Evolutionary conservation across 2,113 vertebrate genomes (phyloP).

Genomic region (Eublepharis macularius): DNA sequence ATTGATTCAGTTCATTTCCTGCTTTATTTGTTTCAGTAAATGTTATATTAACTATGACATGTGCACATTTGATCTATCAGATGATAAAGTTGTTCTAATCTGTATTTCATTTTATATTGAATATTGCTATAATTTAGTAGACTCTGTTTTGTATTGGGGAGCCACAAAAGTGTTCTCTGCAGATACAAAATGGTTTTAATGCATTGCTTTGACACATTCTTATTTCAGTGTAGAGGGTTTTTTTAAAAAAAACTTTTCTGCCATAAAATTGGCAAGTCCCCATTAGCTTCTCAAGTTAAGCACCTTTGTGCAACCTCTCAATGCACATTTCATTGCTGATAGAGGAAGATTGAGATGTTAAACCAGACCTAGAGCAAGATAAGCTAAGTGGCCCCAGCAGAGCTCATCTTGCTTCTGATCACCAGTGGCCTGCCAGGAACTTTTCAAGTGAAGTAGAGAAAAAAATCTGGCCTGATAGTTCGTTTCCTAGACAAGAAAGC

Average conservation of each 20-base stretch:
- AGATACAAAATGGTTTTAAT: background rate
- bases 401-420: too few relatives aligned
- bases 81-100: constrained; percentile 41
- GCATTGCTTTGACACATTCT: background rate
- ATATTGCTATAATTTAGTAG: constrained; percentile 53
- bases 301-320: background rate
- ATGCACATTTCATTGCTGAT: background rate
- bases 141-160: constrained; percentile 22
- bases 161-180: constrained; percentile 37
- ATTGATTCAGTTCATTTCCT: constrained; percentile 55
- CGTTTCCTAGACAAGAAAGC: too few relatives aligned
- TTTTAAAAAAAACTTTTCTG: constrained; percentile 16
- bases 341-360: background rate
- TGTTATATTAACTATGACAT: constrained; percentile 49
- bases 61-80: constrained; percentile 46
- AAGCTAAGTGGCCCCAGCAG: background rate
- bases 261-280: constrained; percentile 6
- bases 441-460: too few relatives aligned
- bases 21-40: constrained; percentile 55
- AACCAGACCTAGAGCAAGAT: background rate
- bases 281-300: constrained; percentile 32
- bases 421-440: too few relatives aligned
- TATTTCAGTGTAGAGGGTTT: background rate
- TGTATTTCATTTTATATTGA: constrained; percentile 58
- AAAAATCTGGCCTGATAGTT: too few relatives aligned